Evolutionary conservation across 2,888 invertebrate genomes (phyloP).

Genomic region (Anorthoa munda): DNA sequence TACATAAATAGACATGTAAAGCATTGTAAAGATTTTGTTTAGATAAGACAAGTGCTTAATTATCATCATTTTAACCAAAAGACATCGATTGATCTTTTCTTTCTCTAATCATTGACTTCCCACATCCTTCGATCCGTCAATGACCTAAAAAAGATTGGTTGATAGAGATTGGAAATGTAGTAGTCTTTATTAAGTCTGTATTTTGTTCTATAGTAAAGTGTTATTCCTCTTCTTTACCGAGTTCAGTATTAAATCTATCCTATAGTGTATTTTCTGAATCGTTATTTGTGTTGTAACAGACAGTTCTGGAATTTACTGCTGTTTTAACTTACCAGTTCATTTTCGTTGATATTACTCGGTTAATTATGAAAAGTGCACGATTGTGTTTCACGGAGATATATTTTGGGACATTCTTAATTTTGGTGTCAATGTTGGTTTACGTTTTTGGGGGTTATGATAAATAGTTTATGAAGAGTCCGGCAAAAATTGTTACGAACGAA

Average conservation of each 20-base stretch:
- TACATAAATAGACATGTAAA: neutral
- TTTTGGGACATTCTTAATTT: conserved; percentile 13
- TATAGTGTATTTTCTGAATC: conserved; percentile 31
- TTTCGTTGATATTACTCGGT: conserved; percentile 48
- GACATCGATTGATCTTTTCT: too few relatives aligned
- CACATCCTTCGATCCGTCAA: too few relatives aligned
- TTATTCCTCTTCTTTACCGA: neutral
- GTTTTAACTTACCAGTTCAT: conserved; percentile 53
- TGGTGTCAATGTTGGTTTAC: neutral
- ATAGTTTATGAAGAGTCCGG: neutral
- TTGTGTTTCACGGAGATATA: conserved; percentile 15
- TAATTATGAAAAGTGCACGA: conserved; percentile 52
- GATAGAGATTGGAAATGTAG: too few relatives aligned
- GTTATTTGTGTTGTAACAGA: neutral
- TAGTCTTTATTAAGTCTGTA: too few relatives aligned
- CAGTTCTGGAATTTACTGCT: conserved; percentile 45
- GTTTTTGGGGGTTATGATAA: neutral
- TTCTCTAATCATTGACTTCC: too few relatives aligned
- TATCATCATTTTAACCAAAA: too few relatives aligned
- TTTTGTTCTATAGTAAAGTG: neutral
- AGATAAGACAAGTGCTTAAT: neutral
- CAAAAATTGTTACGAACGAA: neutral
- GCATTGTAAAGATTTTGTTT: neutral
- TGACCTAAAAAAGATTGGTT: too few relatives aligned
- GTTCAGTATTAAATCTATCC: neutral